Evolutionary conservation across 2,113 vertebrate species (phyloP).

Genomic region (Synodontis membranacea): DNA sequence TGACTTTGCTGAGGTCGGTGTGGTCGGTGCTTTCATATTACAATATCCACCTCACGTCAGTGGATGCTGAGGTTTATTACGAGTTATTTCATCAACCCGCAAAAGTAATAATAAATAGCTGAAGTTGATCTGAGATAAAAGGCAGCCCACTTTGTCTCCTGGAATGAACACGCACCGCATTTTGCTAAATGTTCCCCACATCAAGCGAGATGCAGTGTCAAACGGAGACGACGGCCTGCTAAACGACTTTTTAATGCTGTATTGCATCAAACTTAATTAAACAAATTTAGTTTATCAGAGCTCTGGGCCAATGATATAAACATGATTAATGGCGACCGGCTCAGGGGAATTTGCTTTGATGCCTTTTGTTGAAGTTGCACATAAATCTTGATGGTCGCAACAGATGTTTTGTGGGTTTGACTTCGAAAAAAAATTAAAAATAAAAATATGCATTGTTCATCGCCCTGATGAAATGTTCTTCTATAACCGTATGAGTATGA

Average conservation of each 20-base stretch:
- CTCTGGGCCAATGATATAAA: constrained; percentile 63
- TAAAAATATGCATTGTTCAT: constrained; percentile 5
- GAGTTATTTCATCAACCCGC: constrained; percentile 46
- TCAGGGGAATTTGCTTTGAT: constrained; percentile 57
- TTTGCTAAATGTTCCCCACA: constrained; percentile 49
- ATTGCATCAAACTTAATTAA: constrained; percentile 57
- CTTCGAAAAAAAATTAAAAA: no score
- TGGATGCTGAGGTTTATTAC: constrained; percentile 34
- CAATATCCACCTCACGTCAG: neutral
- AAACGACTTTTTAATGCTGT: constrained; percentile 50
- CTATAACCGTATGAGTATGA: neutral
- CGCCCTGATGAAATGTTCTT: constrained; percentile 18
- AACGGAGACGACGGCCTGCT: constrained; percentile 55
- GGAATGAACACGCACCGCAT: constrained; percentile 38
- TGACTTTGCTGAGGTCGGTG: neutral
- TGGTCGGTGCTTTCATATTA: neutral
- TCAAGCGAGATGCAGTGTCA: constrained; percentile 32
- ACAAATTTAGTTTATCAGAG: constrained; percentile 63
- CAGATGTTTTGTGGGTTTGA: constrained; percentile 62
- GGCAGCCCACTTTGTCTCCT: neutral
- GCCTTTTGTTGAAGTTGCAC: constrained; percentile 62
- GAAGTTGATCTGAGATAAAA: constrained; percentile 48
- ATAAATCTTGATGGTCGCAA: constrained; percentile 60
- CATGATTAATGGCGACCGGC: constrained; percentile 60
- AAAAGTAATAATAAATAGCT: constrained; percentile 56